Evolutionary conservation across 2,888 invertebrate genomes (phyloP).

Genomic region (Meteorus colon): DNA sequence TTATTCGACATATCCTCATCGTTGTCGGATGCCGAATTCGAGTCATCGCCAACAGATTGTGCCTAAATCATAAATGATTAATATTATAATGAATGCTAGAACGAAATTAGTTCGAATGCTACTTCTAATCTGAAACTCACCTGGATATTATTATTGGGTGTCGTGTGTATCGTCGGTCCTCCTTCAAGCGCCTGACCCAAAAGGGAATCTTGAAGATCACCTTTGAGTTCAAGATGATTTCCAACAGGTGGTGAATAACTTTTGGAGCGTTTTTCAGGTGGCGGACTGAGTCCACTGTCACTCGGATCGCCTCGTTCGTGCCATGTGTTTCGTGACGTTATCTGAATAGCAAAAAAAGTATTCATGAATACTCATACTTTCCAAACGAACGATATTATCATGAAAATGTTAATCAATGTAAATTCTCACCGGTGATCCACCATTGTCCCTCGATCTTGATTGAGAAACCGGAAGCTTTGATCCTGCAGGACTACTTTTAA

Average conservation of each 20-base stretch:
- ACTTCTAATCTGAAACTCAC: slow-evolving; percentile 64
- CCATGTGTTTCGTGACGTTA: slow-evolving; percentile 79
- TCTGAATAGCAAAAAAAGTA: slow-evolving; percentile 64
- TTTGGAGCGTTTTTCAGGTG: slow-evolving; percentile 73
- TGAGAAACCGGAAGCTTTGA: slow-evolving; percentile 65
- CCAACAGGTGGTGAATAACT: slow-evolving; percentile 70
- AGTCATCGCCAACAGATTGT: slow-evolving; percentile 87
- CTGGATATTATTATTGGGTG: slow-evolving; percentile 68
- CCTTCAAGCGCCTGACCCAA: slow-evolving; percentile 86
- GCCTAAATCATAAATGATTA: slow-evolving; percentile 71
- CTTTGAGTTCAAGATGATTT: slow-evolving; percentile 70
- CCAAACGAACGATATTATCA: slow-evolving; percentile 1
- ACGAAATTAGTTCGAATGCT: background rate
- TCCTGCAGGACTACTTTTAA: slow-evolving; percentile 75
- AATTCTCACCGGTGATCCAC: slow-evolving; percentile 81
- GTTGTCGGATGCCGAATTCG: slow-evolving; percentile 78
- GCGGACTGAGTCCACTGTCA: slow-evolving; percentile 77
- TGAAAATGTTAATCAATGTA: background rate
- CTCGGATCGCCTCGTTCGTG: slow-evolving; percentile 76
- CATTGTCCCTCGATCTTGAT: slow-evolving; percentile 76
- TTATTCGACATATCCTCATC: slow-evolving; percentile 75
- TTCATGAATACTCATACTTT: too few species aligned
- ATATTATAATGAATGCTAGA: background rate
- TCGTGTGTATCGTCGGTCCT: slow-evolving; percentile 79
- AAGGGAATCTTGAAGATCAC: slow-evolving; percentile 82